Evolutionary conservation across 1,140 invertebrate species (phyloP).

Genomic region (Neodiprion lecontei): DNA sequence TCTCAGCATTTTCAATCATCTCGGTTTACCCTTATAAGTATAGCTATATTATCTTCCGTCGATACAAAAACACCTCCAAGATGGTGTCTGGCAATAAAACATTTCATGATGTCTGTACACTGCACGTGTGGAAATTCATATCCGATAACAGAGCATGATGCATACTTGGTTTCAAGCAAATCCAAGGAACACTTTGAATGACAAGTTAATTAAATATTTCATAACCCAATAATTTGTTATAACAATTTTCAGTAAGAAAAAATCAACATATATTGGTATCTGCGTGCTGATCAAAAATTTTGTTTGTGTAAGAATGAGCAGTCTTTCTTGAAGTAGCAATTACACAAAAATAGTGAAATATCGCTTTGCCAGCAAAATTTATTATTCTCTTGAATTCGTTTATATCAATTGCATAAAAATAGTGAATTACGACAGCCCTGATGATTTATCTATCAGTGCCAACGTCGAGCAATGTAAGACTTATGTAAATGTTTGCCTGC

Average conservation of each 20-base stretch:
- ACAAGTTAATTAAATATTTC: neutral
- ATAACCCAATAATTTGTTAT: neutral
- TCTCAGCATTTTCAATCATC: slow-evolving; percentile 20
- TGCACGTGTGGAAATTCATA: neutral
- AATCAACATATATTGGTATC: neutral
- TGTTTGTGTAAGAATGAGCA: too few species aligned
- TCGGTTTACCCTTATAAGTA: neutral
- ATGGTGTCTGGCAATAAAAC: too few species aligned
- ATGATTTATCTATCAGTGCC: neutral
- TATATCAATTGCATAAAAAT: neutral
- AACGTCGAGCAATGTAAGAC: neutral
- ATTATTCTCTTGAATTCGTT: neutral
- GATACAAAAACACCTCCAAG: neutral
- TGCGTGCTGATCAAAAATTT: neutral
- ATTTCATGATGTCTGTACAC: neutral
- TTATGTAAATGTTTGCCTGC: neutral
- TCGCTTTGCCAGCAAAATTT: slow-evolving; percentile 1
- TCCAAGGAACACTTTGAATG: neutral
- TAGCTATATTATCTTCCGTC: neutral
- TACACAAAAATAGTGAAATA: neutral
- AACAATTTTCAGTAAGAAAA: neutral
- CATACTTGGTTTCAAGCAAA: neutral
- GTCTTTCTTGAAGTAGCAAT: neutral
- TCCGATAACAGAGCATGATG: neutral
- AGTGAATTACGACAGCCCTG: neutral